These are phyloP conservation scores for Hozukius guyotensis DNA, from an alignment of 2,797 vertebrate genomes.

Conservation along the genomic window DNA sequence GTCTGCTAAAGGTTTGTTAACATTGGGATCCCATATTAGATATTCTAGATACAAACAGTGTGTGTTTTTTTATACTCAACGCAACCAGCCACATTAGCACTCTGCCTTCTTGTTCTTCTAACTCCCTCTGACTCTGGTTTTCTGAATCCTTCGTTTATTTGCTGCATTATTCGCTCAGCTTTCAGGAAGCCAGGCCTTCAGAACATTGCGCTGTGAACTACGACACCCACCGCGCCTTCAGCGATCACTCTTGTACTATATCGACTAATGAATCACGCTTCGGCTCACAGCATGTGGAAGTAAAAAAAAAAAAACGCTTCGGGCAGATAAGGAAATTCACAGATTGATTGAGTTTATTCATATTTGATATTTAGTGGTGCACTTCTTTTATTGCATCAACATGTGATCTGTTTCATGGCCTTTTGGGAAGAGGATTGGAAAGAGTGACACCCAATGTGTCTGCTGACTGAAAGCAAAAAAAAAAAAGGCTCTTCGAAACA, in stretches of 20 bases:
- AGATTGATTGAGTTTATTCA: not conserved
- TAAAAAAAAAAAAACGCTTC: not conserved
- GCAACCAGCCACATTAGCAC: slow-evolving; percentile 16
- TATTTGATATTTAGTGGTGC: not conserved
- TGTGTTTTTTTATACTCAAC: not conserved
- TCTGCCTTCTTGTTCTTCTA: slow-evolving; percentile 43
- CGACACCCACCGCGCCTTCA: slow-evolving; percentile 44
- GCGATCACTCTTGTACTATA: slow-evolving; percentile 10
- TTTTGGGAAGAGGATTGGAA: not conserved
- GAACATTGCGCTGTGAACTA: slow-evolving; percentile 42
- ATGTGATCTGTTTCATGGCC: not conserved
- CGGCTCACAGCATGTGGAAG: slow-evolving; percentile 14
- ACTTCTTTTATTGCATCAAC: not conserved
- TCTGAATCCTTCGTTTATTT: not conserved
- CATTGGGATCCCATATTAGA: slow-evolving; percentile 70
- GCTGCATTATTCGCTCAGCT: slow-evolving; percentile 43
- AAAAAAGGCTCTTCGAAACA: not conserved
- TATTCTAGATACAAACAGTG: slow-evolving; percentile 4
- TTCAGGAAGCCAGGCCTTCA: slow-evolving; percentile 48
- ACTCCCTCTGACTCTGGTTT: not conserved
- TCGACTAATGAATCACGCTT: slow-evolving; percentile 5
- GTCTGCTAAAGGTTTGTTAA: slow-evolving; percentile 45
- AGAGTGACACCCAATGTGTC: not conserved
- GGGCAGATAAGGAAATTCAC: not conserved
- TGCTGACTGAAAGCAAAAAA: not conserved